phyloP scores from a whole-genome alignment of 1,140 invertebrate species.

The Euschistus heros region DNA sequence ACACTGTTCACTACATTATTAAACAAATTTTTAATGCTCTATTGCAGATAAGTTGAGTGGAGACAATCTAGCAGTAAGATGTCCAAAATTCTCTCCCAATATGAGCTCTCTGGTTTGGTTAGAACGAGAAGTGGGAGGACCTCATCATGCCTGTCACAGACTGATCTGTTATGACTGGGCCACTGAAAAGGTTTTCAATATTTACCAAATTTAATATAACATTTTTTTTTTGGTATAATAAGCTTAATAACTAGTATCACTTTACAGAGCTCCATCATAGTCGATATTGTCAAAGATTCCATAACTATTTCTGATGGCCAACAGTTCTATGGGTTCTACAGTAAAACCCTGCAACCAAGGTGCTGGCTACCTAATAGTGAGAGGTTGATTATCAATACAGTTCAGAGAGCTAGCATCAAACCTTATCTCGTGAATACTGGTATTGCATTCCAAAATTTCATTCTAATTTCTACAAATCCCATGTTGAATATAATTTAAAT shows the following conservation, averaged over 20 bases:
- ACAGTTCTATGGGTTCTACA: constrained; percentile 53
- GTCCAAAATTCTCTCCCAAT: constrained; percentile 47
- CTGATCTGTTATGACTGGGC: constrained; percentile 41
- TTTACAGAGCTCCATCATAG: constrained; percentile 15
- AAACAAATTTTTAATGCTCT: too few species aligned
- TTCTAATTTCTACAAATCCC: too few species aligned
- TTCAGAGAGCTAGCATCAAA: constrained; percentile 47
- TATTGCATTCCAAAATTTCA: constrained; percentile 30
- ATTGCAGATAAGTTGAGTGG: constrained; percentile 40
- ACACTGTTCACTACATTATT: too few species aligned
- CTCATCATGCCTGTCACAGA: constrained; percentile 50
- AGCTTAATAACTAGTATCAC: background rate
- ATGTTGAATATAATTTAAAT: too few species aligned
- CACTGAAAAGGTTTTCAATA: background rate
- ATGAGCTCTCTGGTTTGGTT: constrained; percentile 53
- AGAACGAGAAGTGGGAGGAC: constrained; percentile 44
- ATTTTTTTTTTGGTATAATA: too few species aligned
- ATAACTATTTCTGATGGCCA: constrained; percentile 38
- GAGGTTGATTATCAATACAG: constrained; percentile 51
- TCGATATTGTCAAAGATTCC: constrained; percentile 35
- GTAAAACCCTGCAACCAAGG: constrained; percentile 38
- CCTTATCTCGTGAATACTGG: constrained; percentile 52
- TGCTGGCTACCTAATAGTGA: constrained; percentile 51
- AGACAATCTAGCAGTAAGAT: constrained; percentile 43
- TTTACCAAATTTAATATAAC: too few species aligned